Evolutionary conservation across 1,140 invertebrate genomes (phyloP), one percentile per base, ranked within the genome.

Genomic region (Aporrectodea caliginosa): DNA sequence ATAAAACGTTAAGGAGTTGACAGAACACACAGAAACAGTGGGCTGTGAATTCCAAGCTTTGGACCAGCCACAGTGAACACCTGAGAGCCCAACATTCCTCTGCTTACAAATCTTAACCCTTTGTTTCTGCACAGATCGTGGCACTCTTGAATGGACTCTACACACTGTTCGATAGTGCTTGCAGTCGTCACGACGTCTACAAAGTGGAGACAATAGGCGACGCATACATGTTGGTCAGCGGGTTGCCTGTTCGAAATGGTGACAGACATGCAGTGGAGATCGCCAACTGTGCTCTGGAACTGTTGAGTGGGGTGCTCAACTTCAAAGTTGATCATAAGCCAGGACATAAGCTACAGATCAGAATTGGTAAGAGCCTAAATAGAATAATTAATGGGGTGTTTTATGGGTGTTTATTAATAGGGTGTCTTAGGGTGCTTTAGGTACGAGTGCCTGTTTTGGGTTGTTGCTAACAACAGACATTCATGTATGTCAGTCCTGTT

Each of bases 81-180:
- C n/a, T n/a, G n/a, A n/a, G n/a, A n/a, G n/a, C n/a, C n/a, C n/a
- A n/a, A n/a, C n/a, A n/a, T n/a, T n/a, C n/a, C n/a, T 58, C 43
- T 12, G 43, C 22, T 58, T 58, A 12, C 6, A 58, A 58, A 58
- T 58, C 6, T 6, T 58, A 22, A 58, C 22, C 43, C 22, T 58
- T 12, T 58, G 43, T 58, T n/a, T 32, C 27, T n/a, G 2, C 27
- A n/a, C n/a, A 72, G 70, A 32, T 82, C 31, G 80, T 82, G 1
- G 69, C 34, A 58, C 33, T 82, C 30, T 71, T 82, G 1, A 82
- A 82, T 58, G 69, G 78, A 69, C 90, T 96, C 12, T 96, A 96
- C 86, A 94, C 94, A 0, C 93, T 93, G 79, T 95, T 95, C 87
- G 94, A 95, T 86, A 93, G 92, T 29, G 94, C 93, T 31, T 94